Evolutionary conservation across 1,140 invertebrate genomes (phyloP).

Genomic region (Drosophila parabipectinata): DNA sequence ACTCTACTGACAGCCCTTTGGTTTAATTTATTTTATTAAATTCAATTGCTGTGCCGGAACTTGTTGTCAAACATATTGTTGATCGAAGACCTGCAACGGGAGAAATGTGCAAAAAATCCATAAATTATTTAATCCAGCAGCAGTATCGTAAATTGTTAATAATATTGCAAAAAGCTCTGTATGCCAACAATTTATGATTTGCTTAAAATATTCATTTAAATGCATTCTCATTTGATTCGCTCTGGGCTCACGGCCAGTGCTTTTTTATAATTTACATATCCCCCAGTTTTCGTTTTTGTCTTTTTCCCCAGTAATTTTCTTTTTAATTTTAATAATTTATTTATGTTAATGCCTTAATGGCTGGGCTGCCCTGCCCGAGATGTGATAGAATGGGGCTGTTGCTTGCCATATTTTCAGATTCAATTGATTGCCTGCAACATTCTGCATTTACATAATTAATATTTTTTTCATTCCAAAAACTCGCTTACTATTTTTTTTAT

Average conservation of each 20-base stretch:
- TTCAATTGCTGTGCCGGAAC: slow-evolving; percentile 69
- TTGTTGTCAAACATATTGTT: slow-evolving; percentile 77
- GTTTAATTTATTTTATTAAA: slow-evolving; percentile 62
- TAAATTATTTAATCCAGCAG: slow-evolving; percentile 64
- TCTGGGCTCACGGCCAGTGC: background rate
- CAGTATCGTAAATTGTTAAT: slow-evolving; percentile 67
- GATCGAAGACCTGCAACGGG: slow-evolving; percentile 56
- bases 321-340: slow-evolving; percentile 57
- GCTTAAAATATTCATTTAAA: slow-evolving; percentile 67
- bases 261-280: slow-evolving; percentile 19
- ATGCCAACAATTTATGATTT: slow-evolving; percentile 68
- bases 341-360: slow-evolving; percentile 75
- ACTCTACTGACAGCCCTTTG: background rate
- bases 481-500: background rate
- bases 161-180: slow-evolving; percentile 49
- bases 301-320: slow-evolving; percentile 22
- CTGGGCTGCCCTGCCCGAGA: slow-evolving; percentile 1
- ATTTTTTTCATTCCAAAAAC: slow-evolving; percentile 8
- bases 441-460: slow-evolving; percentile 24
- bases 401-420: slow-evolving; percentile 30
- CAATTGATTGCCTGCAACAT: slow-evolving; percentile 26
- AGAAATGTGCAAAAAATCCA: slow-evolving; percentile 47
- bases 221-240: slow-evolving; percentile 14
- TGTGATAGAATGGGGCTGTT: slow-evolving; percentile 1
- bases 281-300: background rate